Evolutionary conservation across 2,113 vertebrate species (phyloP), one percentile per base, ranked within the genome.

Genomic region (Coreoperca whiteheadi): DNA sequence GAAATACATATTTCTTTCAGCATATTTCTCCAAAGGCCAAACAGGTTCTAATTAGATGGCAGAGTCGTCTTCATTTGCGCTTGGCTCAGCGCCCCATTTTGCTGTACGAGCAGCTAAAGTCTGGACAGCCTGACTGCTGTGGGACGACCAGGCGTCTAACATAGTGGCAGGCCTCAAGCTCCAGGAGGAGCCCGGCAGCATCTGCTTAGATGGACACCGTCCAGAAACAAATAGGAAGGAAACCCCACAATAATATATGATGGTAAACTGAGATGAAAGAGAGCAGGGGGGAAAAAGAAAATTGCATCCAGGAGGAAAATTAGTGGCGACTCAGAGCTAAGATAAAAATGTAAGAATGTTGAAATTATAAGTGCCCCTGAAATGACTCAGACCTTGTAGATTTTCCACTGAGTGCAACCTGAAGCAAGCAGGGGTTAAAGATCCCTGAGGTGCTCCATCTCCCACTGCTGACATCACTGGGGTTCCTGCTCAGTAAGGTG

Each of bases 201-300:
- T 92, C 90, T 90, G 93, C 87, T 89, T 12, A 16, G 23, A 86
- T 90, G 91, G 88, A 92, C 76, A 50, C 75, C 70, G 21, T 89
- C 90, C 90, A 94, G 80, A 64, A 86, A 68, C 84, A 75, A 79
- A 87, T 64, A 54, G 89, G 70, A 78, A 85, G 82, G 87, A 89
- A 90, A 76, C 67, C 85, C 83, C 85, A 72, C 41, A 8, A 63
- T 41, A 30, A 67, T 63, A 37, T 63, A 34, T 79, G 73, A 85
- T 50, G 82, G 53, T 84, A 64, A 86, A 65, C 57, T 59, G 51
- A 76, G 76, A 84, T 79, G 74, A 89, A 82, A 71, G 50, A 41
- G 41, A 20, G 70, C 61, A 65, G 39, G 46, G 46, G 39, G 39
- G 5, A 12, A 30, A 48, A 39, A 77, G 41, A 65, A 18, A 63